phyloP scores from a whole-genome alignment of 2,113 vertebrate species.

The Blennius ocellaris region DNA sequence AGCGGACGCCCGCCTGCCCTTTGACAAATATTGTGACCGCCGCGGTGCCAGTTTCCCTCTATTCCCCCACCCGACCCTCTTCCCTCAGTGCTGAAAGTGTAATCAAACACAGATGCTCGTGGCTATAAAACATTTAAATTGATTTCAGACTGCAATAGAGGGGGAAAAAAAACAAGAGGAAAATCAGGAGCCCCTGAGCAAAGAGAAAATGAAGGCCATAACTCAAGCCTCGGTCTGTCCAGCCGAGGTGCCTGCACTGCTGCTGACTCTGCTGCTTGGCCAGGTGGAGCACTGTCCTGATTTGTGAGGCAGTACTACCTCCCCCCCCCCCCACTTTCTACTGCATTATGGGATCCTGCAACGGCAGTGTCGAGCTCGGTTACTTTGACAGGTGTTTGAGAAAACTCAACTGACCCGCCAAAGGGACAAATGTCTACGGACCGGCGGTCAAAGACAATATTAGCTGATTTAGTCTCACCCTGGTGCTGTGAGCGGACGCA shows the following conservation, averaged over 20 bases:
- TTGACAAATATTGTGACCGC: conserved; percentile 33
- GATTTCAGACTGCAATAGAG: conserved; percentile 32
- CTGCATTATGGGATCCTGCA: conserved; percentile 34
- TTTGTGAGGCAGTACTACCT: conserved; percentile 63
- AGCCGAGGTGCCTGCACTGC: conserved; percentile 34
- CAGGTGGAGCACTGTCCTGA: conserved; percentile 42
- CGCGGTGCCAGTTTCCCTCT: conserved; percentile 23
- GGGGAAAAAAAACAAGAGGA: neutral
- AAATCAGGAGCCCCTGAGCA: conserved; percentile 35
- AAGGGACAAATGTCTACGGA: conserved; percentile 20
- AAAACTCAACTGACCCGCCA: neutral
- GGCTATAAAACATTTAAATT: conserved; percentile 70
- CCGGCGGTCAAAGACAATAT: conserved; percentile 35
- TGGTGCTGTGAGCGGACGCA: conserved; percentile 34
- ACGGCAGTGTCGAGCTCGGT: conserved; percentile 1
- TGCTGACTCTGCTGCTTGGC: conserved; percentile 52
- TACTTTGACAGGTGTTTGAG: neutral
- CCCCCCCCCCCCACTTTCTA: conserved; percentile 34
- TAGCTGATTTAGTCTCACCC: conserved; percentile 29
- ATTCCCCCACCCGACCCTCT: conserved; percentile 14
- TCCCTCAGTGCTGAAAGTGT: conserved; percentile 39
- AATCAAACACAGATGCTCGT: conserved; percentile 60
- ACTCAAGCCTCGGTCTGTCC: conserved; percentile 65
- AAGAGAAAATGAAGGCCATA: conserved; percentile 74
- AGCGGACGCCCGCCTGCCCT: conserved; percentile 21